Conservation (phyloP, 2,797 vertebrate species). For the Coluber constrictor region DNA sequence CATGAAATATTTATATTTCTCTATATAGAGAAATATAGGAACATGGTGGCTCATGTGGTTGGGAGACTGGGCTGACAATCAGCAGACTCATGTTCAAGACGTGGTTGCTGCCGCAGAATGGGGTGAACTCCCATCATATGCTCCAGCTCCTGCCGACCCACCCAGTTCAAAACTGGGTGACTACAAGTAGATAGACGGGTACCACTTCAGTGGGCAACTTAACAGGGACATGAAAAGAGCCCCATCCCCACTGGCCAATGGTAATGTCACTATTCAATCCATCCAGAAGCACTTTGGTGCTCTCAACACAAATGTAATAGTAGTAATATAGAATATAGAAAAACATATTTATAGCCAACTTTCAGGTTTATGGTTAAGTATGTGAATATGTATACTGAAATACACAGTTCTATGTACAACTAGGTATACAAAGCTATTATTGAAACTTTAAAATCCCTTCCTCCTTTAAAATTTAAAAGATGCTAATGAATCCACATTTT, state of each 20-base stretch:
- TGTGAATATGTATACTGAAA: background rate
- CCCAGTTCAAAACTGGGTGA: background rate
- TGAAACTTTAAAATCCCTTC: conserved; percentile 3
- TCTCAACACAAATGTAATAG: background rate
- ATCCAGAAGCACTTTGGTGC: background rate
- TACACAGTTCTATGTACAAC: background rate
- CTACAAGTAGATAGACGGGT: background rate
- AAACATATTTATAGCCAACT: background rate
- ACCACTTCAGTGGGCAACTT: background rate
- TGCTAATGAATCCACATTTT: background rate
- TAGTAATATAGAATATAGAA: background rate
- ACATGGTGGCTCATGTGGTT: background rate
- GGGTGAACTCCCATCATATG: background rate
- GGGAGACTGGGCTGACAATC: background rate
- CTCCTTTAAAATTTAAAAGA: background rate
- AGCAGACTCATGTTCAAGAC: background rate
- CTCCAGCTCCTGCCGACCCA: background rate
- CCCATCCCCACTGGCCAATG: background rate
- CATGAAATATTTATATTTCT: background rate
- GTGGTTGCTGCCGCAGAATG: background rate
- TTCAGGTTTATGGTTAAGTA: background rate
- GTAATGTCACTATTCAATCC: background rate
- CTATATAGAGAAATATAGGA: background rate
- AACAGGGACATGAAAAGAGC: background rate
- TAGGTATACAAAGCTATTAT: background rate